Evolutionary conservation across 2,888 invertebrate species (phyloP).

Genomic region (Nomada fucata): DNA sequence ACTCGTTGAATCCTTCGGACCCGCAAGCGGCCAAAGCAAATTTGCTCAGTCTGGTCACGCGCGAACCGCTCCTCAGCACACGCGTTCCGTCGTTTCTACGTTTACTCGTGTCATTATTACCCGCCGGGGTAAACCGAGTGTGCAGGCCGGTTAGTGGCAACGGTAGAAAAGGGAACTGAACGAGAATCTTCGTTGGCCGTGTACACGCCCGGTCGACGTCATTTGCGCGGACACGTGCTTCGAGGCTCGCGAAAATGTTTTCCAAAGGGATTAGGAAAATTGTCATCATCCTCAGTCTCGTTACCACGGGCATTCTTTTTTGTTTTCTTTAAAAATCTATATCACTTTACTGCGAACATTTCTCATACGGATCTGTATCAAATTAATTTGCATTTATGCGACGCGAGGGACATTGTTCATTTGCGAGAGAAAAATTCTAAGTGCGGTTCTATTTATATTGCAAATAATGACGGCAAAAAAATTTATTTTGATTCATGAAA

Average conservation of each 20-base stretch:
- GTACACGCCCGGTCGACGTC: slow-evolving; percentile 27
- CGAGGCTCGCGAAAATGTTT: slow-evolving; percentile 13
- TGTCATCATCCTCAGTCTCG: background rate
- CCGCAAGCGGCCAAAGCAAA: slow-evolving; percentile 71
- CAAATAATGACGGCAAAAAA: no score
- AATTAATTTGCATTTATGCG: background rate
- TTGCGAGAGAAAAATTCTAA: no score
- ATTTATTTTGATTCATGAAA: no score
- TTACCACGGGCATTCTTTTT: background rate
- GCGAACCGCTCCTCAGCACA: slow-evolving; percentile 64
- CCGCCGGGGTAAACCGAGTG: slow-evolving; percentile 61
- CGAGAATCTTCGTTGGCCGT: slow-evolving; percentile 36
- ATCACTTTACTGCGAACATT: background rate
- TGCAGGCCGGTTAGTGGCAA: slow-evolving; percentile 70
- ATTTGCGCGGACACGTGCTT: slow-evolving; percentile 39
- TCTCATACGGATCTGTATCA: background rate
- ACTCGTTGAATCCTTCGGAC: slow-evolving; percentile 61
- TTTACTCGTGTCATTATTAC: slow-evolving; percentile 77
- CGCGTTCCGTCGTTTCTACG: slow-evolving; percentile 66
- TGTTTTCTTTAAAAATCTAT: background rate
- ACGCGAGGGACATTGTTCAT: no score
- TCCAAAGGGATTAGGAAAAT: slow-evolving; percentile 23
- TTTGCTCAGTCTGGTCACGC: slow-evolving; percentile 78
- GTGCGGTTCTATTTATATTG: no score
- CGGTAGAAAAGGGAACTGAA: slow-evolving; percentile 49